Conservation (phyloP, 2,888 invertebrate species). For the Apamea crenata region DNA sequence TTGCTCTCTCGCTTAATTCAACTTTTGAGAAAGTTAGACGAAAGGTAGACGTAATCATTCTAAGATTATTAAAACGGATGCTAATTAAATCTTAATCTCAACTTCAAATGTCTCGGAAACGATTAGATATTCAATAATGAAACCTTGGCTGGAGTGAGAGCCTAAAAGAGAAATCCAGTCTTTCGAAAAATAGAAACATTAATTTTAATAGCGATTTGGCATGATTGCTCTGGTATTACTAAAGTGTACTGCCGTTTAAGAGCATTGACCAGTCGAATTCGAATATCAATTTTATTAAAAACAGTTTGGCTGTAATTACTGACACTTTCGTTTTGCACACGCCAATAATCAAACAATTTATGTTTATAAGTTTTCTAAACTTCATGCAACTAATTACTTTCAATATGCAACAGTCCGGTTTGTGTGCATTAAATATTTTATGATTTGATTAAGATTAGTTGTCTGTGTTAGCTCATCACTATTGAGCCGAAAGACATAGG, state of each 20-base stretch:
- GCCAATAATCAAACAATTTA: constrained; percentile 38
- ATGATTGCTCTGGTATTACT: constrained; percentile 60
- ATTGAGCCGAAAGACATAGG: neutral
- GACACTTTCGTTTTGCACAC: constrained; percentile 54
- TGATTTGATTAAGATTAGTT: neutral
- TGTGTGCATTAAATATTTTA: constrained; percentile 12
- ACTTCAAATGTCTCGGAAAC: constrained; percentile 29
- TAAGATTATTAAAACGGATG: constrained; percentile 39
- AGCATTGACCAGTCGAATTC: constrained; percentile 39
- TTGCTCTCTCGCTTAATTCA: constrained; percentile 17
- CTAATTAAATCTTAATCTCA: constrained; percentile 42
- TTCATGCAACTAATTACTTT: constrained; percentile 34
- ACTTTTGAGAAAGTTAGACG: constrained; percentile 55
- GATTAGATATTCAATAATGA: constrained; percentile 33
- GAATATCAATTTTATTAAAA: constrained; percentile 45
- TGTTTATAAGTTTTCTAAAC: constrained; percentile 37
- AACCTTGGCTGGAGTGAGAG: constrained; percentile 24
- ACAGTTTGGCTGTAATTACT: constrained; percentile 18
- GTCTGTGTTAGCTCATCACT: constrained; percentile 8
- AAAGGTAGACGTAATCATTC: constrained; percentile 42
- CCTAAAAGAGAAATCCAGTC: constrained; percentile 60
- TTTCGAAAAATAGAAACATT: constrained; percentile 52
- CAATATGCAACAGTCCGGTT: constrained; percentile 34
- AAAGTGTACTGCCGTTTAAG: constrained; percentile 38
- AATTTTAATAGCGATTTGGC: constrained; percentile 61